A percentile compares a stretch with the other conserved stretches of the same genome.
Evolutionary conservation across 2,888 invertebrate genomes (phyloP).

Genomic region (Drosophila quinaria): DNA sequence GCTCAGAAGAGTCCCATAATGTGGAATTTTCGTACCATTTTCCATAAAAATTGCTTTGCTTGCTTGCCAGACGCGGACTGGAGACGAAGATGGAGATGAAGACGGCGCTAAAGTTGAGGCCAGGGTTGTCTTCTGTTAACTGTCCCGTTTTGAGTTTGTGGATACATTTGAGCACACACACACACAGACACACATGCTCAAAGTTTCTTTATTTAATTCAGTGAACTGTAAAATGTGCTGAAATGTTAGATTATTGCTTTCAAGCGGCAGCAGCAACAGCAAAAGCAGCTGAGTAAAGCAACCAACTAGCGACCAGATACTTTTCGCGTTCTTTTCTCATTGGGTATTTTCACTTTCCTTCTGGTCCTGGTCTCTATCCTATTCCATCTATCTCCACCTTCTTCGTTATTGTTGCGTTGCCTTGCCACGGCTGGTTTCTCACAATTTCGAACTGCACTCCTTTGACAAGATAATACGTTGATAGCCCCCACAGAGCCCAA

Average conservation of each 20-base stretch:
- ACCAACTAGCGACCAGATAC: conserved; percentile 66
- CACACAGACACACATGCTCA: conserved; percentile 46
- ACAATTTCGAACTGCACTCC: conserved; percentile 80
- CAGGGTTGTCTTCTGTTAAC: conserved; percentile 63
- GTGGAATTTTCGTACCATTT: conserved; percentile 80
- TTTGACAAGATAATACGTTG: conserved; percentile 77
- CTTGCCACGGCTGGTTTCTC: conserved; percentile 61
- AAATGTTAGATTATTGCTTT: conserved; percentile 80
- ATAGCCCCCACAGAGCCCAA: conserved; percentile 55
- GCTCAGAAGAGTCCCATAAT: conserved; percentile 67
- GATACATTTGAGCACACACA: conserved; percentile 67
- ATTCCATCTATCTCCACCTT: conserved; percentile 15
- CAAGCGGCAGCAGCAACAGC: conserved; percentile 23
- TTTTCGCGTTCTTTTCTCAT: conserved; percentile 49
- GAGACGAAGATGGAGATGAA: conserved; percentile 21
- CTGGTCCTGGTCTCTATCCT: conserved; percentile 30
- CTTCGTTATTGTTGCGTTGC: conserved; percentile 23
- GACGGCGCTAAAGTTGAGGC: conserved; percentile 40
- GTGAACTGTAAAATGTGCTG: conserved; percentile 79
- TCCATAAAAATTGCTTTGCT: conserved; percentile 81
- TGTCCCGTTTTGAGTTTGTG: conserved; percentile 74
- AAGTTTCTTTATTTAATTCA: conserved; percentile 81
- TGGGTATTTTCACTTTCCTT: conserved; percentile 36
- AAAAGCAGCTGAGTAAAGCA: conserved; percentile 32
- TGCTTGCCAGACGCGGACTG: conserved; percentile 42